Evolutionary conservation across 2,888 invertebrate genomes (phyloP).

Genomic region (Lasioglossum figueresi): DNA sequence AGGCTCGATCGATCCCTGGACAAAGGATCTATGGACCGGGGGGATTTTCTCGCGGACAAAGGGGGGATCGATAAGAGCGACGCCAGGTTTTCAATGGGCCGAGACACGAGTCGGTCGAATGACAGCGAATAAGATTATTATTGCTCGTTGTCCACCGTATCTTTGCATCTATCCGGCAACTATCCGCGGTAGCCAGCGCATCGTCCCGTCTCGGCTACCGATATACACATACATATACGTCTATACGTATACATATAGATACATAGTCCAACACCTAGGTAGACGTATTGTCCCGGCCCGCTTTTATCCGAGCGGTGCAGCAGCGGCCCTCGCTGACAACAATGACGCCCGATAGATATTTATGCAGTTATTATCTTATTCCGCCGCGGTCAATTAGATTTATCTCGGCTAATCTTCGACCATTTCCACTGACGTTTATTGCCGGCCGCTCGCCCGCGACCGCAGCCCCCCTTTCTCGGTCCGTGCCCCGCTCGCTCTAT

Average conservation of each 20-base stretch:
- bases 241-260: neutral
- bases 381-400: constrained; percentile 37
- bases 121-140: constrained; percentile 48
- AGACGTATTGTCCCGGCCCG: constrained; percentile 31
- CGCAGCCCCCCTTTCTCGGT: constrained; percentile 1
- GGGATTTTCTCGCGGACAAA: constrained; percentile 26
- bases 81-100: constrained; percentile 35
- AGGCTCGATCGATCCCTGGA: neutral
- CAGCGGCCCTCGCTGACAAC: constrained; percentile 24
- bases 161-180: constrained; percentile 50
- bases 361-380: constrained; percentile 48
- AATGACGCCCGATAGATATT: constrained; percentile 38
- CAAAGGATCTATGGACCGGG: neutral
- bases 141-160: constrained; percentile 47
- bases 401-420: constrained; percentile 44
- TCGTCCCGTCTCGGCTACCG: constrained; percentile 38
- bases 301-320: constrained; percentile 14
- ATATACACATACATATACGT: neutral
- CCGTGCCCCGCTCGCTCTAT: constrained; percentile 1
- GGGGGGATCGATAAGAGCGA: constrained; percentile 20
- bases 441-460: constrained; percentile 10
- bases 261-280: neutral
- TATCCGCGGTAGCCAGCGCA: constrained; percentile 50
- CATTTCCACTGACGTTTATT: constrained; percentile 45
- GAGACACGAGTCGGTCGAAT: constrained; percentile 30